phyloP scores from a whole-genome alignment of 1,140 invertebrate species.

The Drosophila nigrodunni region DNA sequence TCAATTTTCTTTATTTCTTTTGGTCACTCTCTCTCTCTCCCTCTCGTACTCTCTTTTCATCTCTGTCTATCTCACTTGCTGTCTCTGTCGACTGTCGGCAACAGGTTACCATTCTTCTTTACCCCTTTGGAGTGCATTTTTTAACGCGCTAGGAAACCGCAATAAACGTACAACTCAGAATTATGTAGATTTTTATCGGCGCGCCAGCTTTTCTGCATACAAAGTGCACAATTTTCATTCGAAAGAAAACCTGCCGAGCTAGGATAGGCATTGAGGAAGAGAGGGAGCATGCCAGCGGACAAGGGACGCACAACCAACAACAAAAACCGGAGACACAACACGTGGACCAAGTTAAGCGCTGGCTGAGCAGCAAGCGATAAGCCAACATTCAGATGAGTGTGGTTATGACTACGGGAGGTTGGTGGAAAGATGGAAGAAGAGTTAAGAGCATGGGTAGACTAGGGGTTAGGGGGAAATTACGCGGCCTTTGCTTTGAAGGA shows the following conservation, averaged over 20 bases:
- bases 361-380: conserved; percentile 73
- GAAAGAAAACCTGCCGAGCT: conserved; percentile 69
- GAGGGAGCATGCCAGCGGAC: conserved; percentile 5
- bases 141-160: conserved; percentile 68
- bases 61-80: not conserved
- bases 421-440: not conserved
- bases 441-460: too few relatives aligned
- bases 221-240: conserved; percentile 80
- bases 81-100: conserved; percentile 12
- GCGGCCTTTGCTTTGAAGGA: conserved; percentile 29
- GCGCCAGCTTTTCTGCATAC: conserved; percentile 79
- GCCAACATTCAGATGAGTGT: conserved; percentile 33
- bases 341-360: conserved; percentile 72
- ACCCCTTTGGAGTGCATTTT: conserved; percentile 32
- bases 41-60: too few relatives aligned
- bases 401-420: not conserved
- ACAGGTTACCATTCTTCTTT: conserved; percentile 38
- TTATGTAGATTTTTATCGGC: conserved; percentile 81
- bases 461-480: not conserved
- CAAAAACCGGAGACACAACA: conserved; percentile 32
- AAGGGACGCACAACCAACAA: not conserved
- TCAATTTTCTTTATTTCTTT: not conserved
- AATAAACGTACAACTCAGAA: conserved; percentile 76
- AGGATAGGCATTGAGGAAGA: conserved; percentile 3
- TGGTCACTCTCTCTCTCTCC: not conserved